Conservation (phyloP, 2,888 invertebrate genomes). For the Ectemnius continuus region DNA sequence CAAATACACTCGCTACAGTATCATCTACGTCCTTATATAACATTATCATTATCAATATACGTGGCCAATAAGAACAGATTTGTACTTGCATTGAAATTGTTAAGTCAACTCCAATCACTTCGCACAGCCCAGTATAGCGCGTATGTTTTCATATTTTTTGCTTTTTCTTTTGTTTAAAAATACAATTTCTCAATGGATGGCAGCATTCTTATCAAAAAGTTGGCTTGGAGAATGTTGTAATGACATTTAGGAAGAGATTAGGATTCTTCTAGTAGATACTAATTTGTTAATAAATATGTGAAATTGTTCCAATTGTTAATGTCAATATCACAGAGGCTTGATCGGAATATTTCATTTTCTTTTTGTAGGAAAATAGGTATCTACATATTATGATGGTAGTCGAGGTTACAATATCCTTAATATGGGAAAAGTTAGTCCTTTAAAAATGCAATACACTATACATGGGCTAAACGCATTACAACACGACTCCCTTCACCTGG, state of each 20-base stretch:
- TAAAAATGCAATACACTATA: slow-evolving; percentile 77
- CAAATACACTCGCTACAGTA: slow-evolving; percentile 74
- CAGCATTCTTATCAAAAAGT: slow-evolving; percentile 76
- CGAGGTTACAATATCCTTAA: slow-evolving; percentile 64
- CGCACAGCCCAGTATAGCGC: slow-evolving; percentile 78
- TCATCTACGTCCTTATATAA: slow-evolving; percentile 73
- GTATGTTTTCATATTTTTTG: slow-evolving; percentile 73
- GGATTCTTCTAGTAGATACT: slow-evolving; percentile 67
- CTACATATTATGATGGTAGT: slow-evolving; percentile 74
- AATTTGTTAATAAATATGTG: slow-evolving; percentile 70
- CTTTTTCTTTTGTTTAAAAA: slow-evolving; percentile 75
- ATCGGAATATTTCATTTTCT: slow-evolving; percentile 70
- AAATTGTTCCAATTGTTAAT: slow-evolving; percentile 74
- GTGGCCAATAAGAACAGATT: slow-evolving; percentile 78
- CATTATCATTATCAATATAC: slow-evolving; percentile 76
- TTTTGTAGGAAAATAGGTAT: slow-evolving; percentile 77
- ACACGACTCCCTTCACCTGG: slow-evolving; percentile 75
- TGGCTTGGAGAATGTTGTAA: slow-evolving; percentile 76
- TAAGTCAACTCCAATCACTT: slow-evolving; percentile 78
- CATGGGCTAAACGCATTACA: slow-evolving; percentile 77
- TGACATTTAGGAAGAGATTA: slow-evolving; percentile 74
- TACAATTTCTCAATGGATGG: slow-evolving; percentile 74
- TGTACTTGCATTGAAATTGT: slow-evolving; percentile 78
- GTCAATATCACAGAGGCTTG: slow-evolving; percentile 77
- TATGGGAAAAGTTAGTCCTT: slow-evolving; percentile 61